Evolutionary conservation across 2,797 vertebrate genomes (phyloP).

Genomic region (Paramormyrops hopkinsi): DNA sequence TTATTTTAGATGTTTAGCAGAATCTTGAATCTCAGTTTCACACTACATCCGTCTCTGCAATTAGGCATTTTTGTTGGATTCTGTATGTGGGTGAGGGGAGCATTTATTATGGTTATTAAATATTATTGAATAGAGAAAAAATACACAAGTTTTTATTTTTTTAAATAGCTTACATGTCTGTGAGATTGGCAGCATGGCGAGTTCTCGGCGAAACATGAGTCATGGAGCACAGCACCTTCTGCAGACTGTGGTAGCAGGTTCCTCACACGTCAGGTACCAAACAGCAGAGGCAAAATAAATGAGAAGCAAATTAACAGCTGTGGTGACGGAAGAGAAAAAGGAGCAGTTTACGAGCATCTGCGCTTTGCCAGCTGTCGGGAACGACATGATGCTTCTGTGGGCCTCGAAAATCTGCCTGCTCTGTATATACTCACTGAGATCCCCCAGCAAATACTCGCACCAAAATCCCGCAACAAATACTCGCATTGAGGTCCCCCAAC

Average conservation of each 20-base stretch:
- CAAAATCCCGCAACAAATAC: neutral
- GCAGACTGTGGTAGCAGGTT: neutral
- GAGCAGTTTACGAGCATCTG: neutral
- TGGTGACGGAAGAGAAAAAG: neutral
- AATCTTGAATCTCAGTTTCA: neutral
- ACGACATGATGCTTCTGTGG: neutral
- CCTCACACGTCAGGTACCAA: neutral
- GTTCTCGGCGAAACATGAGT: neutral
- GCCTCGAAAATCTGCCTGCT: neutral
- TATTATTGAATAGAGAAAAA: neutral
- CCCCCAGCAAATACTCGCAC: neutral
- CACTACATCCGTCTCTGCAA: neutral
- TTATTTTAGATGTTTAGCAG: neutral
- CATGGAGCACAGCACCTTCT: neutral
- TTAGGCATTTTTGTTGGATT: neutral
- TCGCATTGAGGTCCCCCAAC: neutral
- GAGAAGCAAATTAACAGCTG: neutral
- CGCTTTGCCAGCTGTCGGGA: neutral
- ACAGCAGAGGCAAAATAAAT: neutral
- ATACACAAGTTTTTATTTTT: neutral
- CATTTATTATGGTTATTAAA: slow-evolving; percentile 8
- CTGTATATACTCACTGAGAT: neutral
- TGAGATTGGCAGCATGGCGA: neutral
- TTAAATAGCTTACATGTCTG: neutral
- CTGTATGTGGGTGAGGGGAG: neutral